Base-by-base conservation (phyloP, 1,140 invertebrate genomes). In the Eulimnadia texana region DNA sequence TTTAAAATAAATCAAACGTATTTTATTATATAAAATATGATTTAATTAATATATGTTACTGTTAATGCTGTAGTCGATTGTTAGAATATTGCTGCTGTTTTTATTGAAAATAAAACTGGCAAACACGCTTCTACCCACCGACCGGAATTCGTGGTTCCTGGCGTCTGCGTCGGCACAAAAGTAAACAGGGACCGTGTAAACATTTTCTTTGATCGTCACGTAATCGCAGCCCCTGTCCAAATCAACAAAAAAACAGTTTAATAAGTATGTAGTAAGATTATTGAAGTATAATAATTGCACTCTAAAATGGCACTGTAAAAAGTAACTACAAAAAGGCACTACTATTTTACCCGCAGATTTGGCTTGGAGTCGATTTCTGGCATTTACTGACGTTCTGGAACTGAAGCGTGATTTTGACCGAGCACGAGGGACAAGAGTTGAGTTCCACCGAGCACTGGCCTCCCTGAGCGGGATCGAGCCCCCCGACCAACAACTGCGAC, bases 381-480 rank as follows among this genome's bases (percentile, higher is more conserved):
- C 67, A 69, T 22, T 57, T 63, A 33, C 66, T 64, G 20, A 68
- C 60, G 29, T 73, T 67, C 3, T 80, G 68, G 23, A 75, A 76
- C 63, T 74, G 78, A 62, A 85, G 82, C 47, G 75, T 77, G 11
- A 84, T 72, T 3, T 77, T 72, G 20, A 86, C 79, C 27, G 84
- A 77, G 66, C 84, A 86, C 2, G 81, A 82, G 0, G 84, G 80
- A 67, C 84, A 85, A 6, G 83, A 84, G 3, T 84, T 78, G 50
- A 86, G 70, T 67, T 85, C 83, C 52, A 85, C 71, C 61, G 76
- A 80, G 67, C 84, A 86, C 62, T 82, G 79, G 16, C 33, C 33
- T 9, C 33, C 33, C 16, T 16, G 6, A 57, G 79, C 74, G 11
- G 62, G 55, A 54, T 65, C 56, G 22, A 23, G 55, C 10, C 60